Evolutionary conservation across 1,140 invertebrate species (phyloP).

Genomic region (Drosophila tsacasi): DNA sequence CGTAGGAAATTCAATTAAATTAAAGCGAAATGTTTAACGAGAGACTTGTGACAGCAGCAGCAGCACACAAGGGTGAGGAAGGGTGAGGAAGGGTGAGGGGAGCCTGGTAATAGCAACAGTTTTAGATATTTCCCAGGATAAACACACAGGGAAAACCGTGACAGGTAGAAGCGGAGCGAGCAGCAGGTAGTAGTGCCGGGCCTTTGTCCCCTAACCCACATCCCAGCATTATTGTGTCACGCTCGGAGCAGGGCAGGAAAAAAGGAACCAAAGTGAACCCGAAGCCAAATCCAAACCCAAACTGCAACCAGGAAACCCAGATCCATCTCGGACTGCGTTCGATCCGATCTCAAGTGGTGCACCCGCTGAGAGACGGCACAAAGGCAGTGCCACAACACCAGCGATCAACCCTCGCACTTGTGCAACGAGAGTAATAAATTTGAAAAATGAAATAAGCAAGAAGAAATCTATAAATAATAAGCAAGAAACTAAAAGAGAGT

Average conservation of each 20-base stretch:
- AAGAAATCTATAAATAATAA: neutral
- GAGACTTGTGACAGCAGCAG: conserved; percentile 57
- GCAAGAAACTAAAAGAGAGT: neutral
- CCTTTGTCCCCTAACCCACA: conserved; percentile 15
- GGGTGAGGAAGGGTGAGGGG: neutral
- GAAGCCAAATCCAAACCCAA: neutral
- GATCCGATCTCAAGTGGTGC: conserved; percentile 38
- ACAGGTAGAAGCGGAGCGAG: conserved; percentile 22
- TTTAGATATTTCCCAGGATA: conserved; percentile 54
- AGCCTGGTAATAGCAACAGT: conserved; percentile 20
- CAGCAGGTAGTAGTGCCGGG: conserved; percentile 15
- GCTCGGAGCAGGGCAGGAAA: conserved; percentile 6
- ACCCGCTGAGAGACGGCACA: conserved; percentile 26
- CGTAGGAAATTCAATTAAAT: conserved; percentile 65
- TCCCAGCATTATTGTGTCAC: conserved; percentile 39
- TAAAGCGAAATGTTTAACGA: conserved; percentile 67
- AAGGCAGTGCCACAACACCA: conserved; percentile 8
- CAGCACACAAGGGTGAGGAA: neutral
- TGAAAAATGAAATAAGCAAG: neutral
- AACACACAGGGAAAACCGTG: conserved; percentile 16
- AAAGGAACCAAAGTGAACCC: neutral
- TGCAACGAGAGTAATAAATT: neutral
- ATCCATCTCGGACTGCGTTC: conserved; percentile 16
- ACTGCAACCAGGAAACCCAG: conserved; percentile 13
- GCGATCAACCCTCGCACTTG: conserved; percentile 38